These are phyloP conservation scores for Drosophila arizonae DNA, from an alignment of 1,140 invertebrate species.

Conservation along the genomic window DNA sequence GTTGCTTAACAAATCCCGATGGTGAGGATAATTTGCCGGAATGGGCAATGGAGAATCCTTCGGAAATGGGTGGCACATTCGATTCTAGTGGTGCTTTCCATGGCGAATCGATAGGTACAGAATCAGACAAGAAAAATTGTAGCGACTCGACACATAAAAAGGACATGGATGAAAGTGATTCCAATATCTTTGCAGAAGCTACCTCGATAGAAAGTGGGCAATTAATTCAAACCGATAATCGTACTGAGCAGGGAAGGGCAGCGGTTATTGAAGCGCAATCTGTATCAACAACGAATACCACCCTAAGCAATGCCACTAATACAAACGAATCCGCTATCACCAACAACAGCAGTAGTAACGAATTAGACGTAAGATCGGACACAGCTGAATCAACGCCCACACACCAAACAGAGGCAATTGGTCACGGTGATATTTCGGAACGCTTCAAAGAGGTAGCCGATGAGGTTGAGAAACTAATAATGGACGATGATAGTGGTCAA, in stretches of 20 bases:
- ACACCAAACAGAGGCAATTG: constrained; percentile 1
- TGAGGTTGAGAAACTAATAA: constrained; percentile 89
- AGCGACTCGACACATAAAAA: not conserved
- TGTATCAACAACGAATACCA: not conserved
- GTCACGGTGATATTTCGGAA: constrained; percentile 83
- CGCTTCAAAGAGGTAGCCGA: constrained; percentile 88
- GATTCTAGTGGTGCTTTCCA: constrained; percentile 93
- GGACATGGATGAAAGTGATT: not conserved
- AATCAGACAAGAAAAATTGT: constrained; percentile 1
- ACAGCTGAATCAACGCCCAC: constrained; percentile 10
- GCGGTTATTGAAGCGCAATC: not conserved
- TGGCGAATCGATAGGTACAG: constrained; percentile 81
- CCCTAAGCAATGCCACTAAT: not conserved
- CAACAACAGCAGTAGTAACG: not conserved
- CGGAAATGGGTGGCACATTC: constrained; percentile 92
- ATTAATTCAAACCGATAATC: not conserved
- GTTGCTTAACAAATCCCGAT: constrained; percentile 21
- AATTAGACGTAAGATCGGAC: not conserved
- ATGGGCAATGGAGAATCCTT: constrained; percentile 89
- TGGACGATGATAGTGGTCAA: constrained; percentile 85
- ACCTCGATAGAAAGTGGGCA: not conserved
- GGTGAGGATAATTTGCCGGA: constrained; percentile 88
- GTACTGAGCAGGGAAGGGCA: not conserved
- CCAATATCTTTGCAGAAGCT: not conserved
- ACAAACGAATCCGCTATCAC: not conserved